Evolutionary conservation across 37 sponge, comb jelly and placozoan genomes (phyloP).

Genomic region (Aplysina aerophoba): DNA sequence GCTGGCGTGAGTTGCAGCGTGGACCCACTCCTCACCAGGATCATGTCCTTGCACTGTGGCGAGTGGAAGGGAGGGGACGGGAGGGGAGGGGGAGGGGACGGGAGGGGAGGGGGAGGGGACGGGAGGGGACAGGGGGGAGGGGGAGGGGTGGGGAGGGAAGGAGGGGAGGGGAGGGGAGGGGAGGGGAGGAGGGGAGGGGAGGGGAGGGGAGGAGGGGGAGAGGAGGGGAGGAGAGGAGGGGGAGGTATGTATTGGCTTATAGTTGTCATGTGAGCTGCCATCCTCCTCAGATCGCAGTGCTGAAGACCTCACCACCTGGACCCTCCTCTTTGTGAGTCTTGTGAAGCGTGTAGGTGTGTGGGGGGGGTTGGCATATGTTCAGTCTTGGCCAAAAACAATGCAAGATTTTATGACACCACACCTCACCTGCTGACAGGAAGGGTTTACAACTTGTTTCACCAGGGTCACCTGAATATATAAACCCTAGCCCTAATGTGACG

Average conservation of each 20-base stretch:
- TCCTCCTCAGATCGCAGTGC: slow-evolving; percentile 1
- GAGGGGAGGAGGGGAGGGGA: background rate
- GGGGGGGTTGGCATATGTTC: too few relatives aligned
- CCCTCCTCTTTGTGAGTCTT: background rate
- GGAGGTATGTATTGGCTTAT: background rate
- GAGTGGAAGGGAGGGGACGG: slow-evolving; percentile 1
- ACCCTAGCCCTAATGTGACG: too few relatives aligned
- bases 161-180: background rate
- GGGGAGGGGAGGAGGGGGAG: background rate
- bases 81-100: background rate
- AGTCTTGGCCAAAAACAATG: too few relatives aligned
- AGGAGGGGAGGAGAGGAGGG: background rate
- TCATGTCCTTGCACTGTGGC: slow-evolving; percentile 69
- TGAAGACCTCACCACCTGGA: slow-evolving; percentile 11
- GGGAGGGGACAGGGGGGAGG: slow-evolving; percentile 2
- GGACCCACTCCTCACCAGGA: slow-evolving; percentile 80
- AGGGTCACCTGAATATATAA: too few relatives aligned
- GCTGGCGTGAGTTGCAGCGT: slow-evolving; percentile 81
- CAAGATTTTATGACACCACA: too few relatives aligned
- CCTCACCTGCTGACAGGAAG: too few relatives aligned
- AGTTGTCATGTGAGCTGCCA: background rate
- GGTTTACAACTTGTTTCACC: too few relatives aligned
- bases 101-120: background rate
- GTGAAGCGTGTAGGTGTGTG: too few relatives aligned
- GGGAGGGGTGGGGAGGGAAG: background rate